Conservation (phyloP, 92 coral and sea anemone species). For the Micromussa lordhowensis region DNA sequence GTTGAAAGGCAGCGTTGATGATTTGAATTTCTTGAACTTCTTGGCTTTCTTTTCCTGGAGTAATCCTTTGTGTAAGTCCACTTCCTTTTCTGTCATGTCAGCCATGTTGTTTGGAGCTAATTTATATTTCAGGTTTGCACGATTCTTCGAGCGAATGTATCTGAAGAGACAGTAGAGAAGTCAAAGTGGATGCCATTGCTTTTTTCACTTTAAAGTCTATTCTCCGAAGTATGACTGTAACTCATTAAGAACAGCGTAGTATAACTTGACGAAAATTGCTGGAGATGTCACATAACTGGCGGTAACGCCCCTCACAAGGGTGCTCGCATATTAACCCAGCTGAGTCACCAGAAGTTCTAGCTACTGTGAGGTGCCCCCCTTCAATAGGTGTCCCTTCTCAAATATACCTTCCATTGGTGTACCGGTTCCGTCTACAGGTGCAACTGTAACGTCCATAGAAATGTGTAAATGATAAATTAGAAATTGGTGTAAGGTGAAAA, state of each 20-base stretch:
- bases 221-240: neutral
- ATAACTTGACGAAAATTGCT: neutral
- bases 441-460: neutral
- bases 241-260: neutral
- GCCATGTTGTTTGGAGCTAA: constrained; percentile 84
- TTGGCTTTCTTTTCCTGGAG: constrained; percentile 53
- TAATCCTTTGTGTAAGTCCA: constrained; percentile 79
- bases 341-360: no score
- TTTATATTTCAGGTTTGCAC: constrained; percentile 79
- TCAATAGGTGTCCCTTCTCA: neutral
- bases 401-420: neutral
- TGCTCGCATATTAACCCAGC: neutral
- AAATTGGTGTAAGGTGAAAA: neutral
- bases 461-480: neutral
- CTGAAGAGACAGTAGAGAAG: constrained; percentile 30
- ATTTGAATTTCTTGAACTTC: constrained; percentile 6
- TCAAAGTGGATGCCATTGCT: neutral
- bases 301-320: neutral
- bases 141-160: constrained; percentile 90
- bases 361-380: no score
- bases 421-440: neutral
- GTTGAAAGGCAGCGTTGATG: constrained; percentile 61
- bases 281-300: neutral
- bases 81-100: constrained; percentile 85
- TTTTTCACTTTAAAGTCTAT: no score